A percentile compares a stretch with the other conserved stretches of the same genome.
Evolutionary conservation across 2,888 invertebrate species (phyloP).

Genomic region (Drosophila imparisetae): DNA sequence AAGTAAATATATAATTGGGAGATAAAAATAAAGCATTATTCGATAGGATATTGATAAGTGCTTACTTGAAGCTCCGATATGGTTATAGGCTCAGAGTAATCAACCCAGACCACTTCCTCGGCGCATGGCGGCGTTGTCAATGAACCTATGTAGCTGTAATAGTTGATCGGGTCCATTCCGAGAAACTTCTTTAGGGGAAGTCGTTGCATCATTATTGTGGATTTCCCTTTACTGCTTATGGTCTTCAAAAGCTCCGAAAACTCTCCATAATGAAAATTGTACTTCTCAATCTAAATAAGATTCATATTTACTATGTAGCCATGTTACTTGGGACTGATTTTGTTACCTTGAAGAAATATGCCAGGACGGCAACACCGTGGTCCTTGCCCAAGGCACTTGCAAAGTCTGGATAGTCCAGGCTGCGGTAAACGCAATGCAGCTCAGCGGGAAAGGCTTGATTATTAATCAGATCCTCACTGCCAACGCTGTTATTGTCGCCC

Average conservation of each 20-base stretch:
- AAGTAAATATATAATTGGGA: neutral
- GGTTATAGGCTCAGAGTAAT: slow-evolving; percentile 90
- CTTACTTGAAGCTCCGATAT: slow-evolving; percentile 89
- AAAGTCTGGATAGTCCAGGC: slow-evolving; percentile 87
- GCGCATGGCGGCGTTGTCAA: slow-evolving; percentile 94
- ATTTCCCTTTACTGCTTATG: slow-evolving; percentile 81
- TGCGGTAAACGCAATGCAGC: slow-evolving; percentile 91
- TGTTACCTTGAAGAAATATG: slow-evolving; percentile 91
- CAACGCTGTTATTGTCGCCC: slow-evolving; percentile 89
- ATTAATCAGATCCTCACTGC: slow-evolving; percentile 87
- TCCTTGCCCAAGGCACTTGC: slow-evolving; percentile 87
- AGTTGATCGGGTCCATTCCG: slow-evolving; percentile 86
- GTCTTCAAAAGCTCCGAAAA: slow-evolving; percentile 82
- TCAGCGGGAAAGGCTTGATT: slow-evolving; percentile 87
- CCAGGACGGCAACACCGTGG: slow-evolving; percentile 92
- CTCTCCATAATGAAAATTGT: slow-evolving; percentile 26
- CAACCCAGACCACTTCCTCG: slow-evolving; percentile 94
- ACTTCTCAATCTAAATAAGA: slow-evolving; percentile 86
- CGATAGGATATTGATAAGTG: no score
- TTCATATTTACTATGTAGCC: neutral
- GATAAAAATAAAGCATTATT: neutral
- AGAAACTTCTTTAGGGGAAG: slow-evolving; percentile 87
- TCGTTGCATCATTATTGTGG: slow-evolving; percentile 85
- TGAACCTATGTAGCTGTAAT: slow-evolving; percentile 94
- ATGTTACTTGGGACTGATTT: no score